Evolutionary conservation across 2,113 vertebrate species (phyloP), one percentile per base, ranked within the genome.

Genomic region (Sturnira hondurensis): DNA sequence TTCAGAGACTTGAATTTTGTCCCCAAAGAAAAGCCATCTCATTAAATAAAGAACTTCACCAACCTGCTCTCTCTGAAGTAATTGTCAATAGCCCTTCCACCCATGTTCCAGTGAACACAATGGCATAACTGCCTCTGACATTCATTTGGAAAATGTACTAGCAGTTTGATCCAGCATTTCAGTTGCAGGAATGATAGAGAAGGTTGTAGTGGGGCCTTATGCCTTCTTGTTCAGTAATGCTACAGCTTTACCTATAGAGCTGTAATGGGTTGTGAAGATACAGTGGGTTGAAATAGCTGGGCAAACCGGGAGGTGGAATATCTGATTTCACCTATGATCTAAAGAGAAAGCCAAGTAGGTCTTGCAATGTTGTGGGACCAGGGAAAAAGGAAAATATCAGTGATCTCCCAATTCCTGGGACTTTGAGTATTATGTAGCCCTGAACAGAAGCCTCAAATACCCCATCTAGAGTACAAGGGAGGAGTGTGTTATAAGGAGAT

Each of bases 1-100:
- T 45, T 86, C 22, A 83, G 74, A 78, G 83, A 86, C 56, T 86
- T 95, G 61, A 78, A 89, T 93, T 91, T 54, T 93, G 50, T 83
- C 74, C 63, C 47, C 11, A 89, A 52, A 78, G 77, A 93, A 61
- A 91, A 77, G 68, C 7, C 14, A 20, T 7, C 45, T 38, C 67
- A 5, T 86, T 76, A 85, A 77, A 82, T 50, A 50, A 74, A 95
- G 33, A 20, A 38, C 56, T 74, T 90, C 56, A 31, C 33, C 91
- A 31, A 31, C 26, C 26, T 80, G 31, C 2, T 80, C 67, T 88
- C 56, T 86, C 85, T 74, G 50, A 92, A 56, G 65, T 56, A 70
- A 17, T 33, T 80, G 28, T 80, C 24, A 88, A 50, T 38, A 76
- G 26, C 84, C 24, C 3, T 82, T 73, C 22, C 41, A 67, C 24